phyloP scores from a whole-genome alignment of 2,113 vertebrate species.

The Callipepla californica region DNA sequence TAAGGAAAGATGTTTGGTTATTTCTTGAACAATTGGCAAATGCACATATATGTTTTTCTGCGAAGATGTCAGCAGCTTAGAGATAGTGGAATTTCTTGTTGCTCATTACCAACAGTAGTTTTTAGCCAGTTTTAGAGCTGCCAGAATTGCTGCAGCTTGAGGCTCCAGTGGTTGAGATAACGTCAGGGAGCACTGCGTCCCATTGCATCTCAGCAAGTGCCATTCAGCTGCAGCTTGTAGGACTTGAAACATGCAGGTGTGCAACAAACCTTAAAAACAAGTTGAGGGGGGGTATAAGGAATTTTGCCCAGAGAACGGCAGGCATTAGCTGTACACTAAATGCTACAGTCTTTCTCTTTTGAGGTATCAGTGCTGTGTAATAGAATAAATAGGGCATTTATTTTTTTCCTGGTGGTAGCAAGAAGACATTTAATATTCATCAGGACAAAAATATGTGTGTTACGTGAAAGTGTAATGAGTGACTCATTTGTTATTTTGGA shows the following conservation, averaged over 20 bases:
- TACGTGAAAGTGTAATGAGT: background rate
- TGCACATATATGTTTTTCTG: background rate
- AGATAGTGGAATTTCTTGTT: background rate
- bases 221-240: background rate
- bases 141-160: slow-evolving; percentile 26
- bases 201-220: background rate
- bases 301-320: background rate
- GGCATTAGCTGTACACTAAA: background rate
- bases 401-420: background rate
- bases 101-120: background rate
- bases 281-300: background rate
- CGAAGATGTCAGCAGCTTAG: background rate
- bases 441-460: background rate
- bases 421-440: background rate
- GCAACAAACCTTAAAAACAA: background rate
- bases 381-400: background rate
- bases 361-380: background rate
- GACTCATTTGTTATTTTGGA: background rate
- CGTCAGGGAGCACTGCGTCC: background rate
- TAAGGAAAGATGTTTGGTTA: background rate
- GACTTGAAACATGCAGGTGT: background rate
- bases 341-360: background rate
- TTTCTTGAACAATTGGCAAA: background rate
- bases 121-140: slow-evolving; percentile 13
- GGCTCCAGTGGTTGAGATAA: slow-evolving; percentile 56